Conservation (phyloP, 2,888 invertebrate genomes). For the Gonocerus acuteangulatus region DNA sequence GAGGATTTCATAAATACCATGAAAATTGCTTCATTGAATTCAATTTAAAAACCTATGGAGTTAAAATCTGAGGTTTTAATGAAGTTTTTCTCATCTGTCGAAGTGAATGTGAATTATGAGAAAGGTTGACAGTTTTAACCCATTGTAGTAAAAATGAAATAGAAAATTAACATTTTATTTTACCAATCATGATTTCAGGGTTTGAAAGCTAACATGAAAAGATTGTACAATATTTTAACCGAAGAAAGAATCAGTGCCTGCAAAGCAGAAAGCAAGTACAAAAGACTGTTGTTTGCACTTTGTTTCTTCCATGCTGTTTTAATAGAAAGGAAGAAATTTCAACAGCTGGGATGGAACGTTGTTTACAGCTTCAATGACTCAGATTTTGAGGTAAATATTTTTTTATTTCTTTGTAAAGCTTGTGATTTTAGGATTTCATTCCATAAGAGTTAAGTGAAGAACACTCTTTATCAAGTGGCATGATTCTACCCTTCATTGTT, state of each 20-base stretch:
- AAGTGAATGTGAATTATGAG: too few species aligned
- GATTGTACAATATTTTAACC: constrained; percentile 68
- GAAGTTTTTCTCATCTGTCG: too few species aligned
- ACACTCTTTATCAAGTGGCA: not conserved
- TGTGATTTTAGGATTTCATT: not conserved
- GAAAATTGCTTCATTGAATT: too few species aligned
- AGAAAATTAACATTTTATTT: too few species aligned
- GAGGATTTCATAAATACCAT: too few species aligned
- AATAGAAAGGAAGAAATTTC: constrained; percentile 76
- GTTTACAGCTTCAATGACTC: constrained; percentile 85
- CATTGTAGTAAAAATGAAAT: too few species aligned
- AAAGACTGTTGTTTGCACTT: constrained; percentile 67
- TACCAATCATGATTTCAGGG: too few species aligned
- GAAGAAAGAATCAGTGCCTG: constrained; percentile 68
- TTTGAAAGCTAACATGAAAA: constrained; percentile 76
- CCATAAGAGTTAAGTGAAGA: not conserved
- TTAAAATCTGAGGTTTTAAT: too few species aligned
- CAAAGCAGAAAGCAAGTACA: constrained; percentile 61
- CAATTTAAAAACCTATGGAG: too few species aligned
- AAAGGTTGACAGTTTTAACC: too few species aligned
- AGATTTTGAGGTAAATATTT: constrained; percentile 70
- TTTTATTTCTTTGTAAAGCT: not conserved
- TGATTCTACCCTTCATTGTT: too few species aligned
- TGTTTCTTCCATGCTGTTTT: constrained; percentile 82
- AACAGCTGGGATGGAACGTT: constrained; percentile 83